A percentile compares a stretch with the other conserved stretches of the same genome.
These are phyloP conservation scores for Dryadula phaetusa DNA, from an alignment of 2,888 invertebrate species.

Conservation along the genomic window DNA sequence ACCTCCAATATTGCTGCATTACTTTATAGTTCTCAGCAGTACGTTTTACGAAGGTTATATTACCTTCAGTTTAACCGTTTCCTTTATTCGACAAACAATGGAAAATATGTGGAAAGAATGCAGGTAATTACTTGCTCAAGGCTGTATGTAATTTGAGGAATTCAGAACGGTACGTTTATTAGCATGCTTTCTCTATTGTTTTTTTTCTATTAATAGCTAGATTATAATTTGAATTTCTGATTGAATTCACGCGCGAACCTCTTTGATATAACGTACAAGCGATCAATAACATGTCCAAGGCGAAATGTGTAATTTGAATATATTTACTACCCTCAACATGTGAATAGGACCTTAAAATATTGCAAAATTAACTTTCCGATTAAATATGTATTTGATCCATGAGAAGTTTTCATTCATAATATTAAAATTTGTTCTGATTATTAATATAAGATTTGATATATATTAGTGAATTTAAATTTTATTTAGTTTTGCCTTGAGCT, in stretches of 20 bases:
- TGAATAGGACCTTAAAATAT: neutral
- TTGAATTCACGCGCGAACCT: neutral
- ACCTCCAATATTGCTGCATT: slow-evolving; percentile 27
- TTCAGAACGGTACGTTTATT: neutral
- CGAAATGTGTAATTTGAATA: too few species aligned
- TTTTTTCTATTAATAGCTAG: neutral
- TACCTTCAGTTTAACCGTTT: slow-evolving; percentile 21
- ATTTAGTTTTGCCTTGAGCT: too few species aligned
- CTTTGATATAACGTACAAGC: neutral
- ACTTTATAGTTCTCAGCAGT: slow-evolving; percentile 28
- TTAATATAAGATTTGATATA: too few species aligned
- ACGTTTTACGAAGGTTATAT: slow-evolving; percentile 34
- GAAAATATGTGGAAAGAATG: slow-evolving; percentile 22
- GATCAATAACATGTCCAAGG: too few species aligned
- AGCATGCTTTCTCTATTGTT: neutral
- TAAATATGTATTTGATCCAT: too few species aligned
- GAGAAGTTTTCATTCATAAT: too few species aligned
- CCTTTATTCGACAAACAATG: slow-evolving; percentile 32
- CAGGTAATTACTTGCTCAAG: slow-evolving; percentile 35
- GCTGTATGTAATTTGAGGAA: slow-evolving; percentile 14
- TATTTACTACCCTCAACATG: neutral
- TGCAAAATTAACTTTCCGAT: neutral
- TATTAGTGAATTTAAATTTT: too few species aligned
- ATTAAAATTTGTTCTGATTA: too few species aligned
- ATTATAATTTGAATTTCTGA: neutral